These are phyloP conservation scores for Gasterosteus nipponicus DNA, from an alignment of 2,113 vertebrate species.

Conservation along the genomic window DNA sequence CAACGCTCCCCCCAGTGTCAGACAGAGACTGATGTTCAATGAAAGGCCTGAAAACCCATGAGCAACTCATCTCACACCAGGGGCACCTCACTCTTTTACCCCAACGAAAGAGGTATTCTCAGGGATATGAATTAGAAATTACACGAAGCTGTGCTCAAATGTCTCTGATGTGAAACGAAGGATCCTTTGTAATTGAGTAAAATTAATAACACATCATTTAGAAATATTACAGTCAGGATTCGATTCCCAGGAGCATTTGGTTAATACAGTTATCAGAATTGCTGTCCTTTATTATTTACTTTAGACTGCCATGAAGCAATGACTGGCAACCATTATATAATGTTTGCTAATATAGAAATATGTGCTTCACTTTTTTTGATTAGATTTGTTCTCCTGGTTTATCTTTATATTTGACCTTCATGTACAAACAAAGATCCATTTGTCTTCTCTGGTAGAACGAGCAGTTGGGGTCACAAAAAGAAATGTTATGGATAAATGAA, in stretches of 20 bases:
- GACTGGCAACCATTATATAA: not conserved
- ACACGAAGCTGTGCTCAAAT: not conserved
- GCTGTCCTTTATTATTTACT: conserved; percentile 6
- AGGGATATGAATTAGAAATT: conserved; percentile 53
- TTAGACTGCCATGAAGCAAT: not conserved
- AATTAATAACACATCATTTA: conserved; percentile 34
- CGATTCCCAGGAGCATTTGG: conserved; percentile 27
- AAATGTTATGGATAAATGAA: conserved; percentile 69
- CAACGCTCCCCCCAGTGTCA: conserved; percentile 59
- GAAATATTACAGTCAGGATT: conserved; percentile 16
- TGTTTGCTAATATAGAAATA: not conserved
- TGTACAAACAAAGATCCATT: conserved; percentile 54
- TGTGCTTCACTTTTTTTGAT: not conserved
- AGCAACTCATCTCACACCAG: conserved; percentile 56
- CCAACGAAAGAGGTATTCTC: conserved; percentile 54
- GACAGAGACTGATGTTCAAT: conserved; percentile 75
- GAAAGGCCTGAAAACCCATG: conserved; percentile 66
- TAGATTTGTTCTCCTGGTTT: conserved; percentile 12
- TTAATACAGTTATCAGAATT: conserved; percentile 23
- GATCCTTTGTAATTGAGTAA: conserved; percentile 30
- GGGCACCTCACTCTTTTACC: conserved; percentile 29
- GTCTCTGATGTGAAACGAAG: conserved; percentile 41
- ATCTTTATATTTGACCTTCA: conserved; percentile 67
- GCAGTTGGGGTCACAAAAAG: conserved; percentile 43
- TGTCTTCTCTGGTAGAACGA: conserved; percentile 62